Evolutionary conservation across 1,140 invertebrate species (phyloP), one percentile per base, ranked within the genome.

Genomic region (Drosophila gunungcola): DNA sequence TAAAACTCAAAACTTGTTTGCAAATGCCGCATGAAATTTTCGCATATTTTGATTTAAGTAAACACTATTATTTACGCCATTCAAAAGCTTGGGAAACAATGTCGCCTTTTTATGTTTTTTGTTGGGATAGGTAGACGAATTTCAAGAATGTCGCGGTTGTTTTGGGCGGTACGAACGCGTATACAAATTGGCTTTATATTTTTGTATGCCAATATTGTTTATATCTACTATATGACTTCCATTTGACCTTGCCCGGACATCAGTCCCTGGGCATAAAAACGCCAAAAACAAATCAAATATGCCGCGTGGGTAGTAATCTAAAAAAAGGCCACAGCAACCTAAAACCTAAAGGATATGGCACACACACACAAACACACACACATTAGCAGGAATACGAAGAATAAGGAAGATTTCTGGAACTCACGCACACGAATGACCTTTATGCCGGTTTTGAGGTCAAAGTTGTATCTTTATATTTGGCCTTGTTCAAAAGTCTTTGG

Each of bases 351-450:
- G 84, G 83, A 89, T 86, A 73, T 58, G 43, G 25, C 49, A 48
- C 56, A 62, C 45, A 58, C 32, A 27, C 34, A 42, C 34, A 56
- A 21, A 58, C n/a, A 42, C 34, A 56, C 21, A 58, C n/a, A 36
- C 5, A 64, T 3, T 25, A n/a, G 52, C 39, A 49, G 9, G 54
- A 27, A 52, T 25, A 41, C 12, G 27, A 21, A 45, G 39, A 49
- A 36, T 51, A 51, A 48, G 45, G 27, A 53, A 39, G 67, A 51
- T 34, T 46, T 46, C 36, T 48, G 38, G 49, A 53, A 34, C 52
- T 53, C 61, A 79, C 58, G 64, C 65, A 62, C 48, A 67, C 60
- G 60, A 48, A 82, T 77, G 88, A 90, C 88, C 88, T 90, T 91
- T 80, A 38, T 32, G 53, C 64, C 45, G 48, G 48, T 45, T 55